Base-by-base conservation (phyloP, 2,797 vertebrate species). In the Pogonophryne albipinna region DNA sequence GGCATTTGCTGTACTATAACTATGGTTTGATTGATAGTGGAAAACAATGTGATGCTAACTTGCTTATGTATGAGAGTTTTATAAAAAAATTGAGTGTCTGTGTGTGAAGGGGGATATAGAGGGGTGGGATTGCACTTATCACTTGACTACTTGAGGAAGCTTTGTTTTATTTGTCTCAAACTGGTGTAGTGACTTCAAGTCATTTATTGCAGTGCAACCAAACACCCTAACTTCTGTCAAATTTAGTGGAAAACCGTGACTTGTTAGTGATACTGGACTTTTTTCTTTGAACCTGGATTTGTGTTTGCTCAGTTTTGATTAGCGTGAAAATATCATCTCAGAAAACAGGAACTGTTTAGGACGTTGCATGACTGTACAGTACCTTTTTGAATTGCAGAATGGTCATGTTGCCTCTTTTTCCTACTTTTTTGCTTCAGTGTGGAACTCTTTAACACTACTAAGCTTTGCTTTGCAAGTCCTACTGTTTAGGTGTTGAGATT, bases 121-220 rank as follows among this genome's bases (percentile, higher is more conserved):
- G 62, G 71, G 59, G 76, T 55, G 83, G 76, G 88, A 87, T 83
- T 92, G 90, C 91, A 93, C 91, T 91, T 92, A 91, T 85, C 82
- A 87, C 87, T 89, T 92, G 89, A 93, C 92, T 93, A 90, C 92
- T 93, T 93, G 83, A 92, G 89, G 85, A 93, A 90, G 78, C 71
- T 76, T 44, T 57, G 75, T 85, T 79, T 86, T 78, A 64, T 77
- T 79, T 23, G 70, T 92, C 77, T 87, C 72, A 86, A 81, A 74
- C 87, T 58, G 66, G 68, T 92, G 74, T 90, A 72, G 87, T 93
- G 83, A 80, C 74, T 83, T 84, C 46, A 64, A 83, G 70, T 86
- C 63, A 47, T 75, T 86, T 79, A 72, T 81, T 91, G 82, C 91
- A 85, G 91, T 91, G 87, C 89, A 94, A 89, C 88, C 90, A 87